phyloP scores from a whole-genome alignment of 2,113 vertebrate species.

The Apodemus sylvaticus region DNA sequence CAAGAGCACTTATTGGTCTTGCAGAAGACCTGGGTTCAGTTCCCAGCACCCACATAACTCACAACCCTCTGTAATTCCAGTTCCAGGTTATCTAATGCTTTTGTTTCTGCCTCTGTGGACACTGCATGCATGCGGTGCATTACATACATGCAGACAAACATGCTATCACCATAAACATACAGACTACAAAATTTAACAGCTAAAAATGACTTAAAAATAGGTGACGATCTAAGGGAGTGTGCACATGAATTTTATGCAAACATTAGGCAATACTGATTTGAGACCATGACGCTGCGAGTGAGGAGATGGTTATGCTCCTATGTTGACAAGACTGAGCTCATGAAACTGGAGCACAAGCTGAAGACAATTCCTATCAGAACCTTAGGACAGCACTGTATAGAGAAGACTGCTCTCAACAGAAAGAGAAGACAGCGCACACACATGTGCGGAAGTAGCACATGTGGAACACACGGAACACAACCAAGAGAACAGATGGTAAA shows the following conservation, averaged over 20 bases:
- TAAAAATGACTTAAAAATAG: neutral
- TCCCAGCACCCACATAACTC: neutral
- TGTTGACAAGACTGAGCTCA: neutral
- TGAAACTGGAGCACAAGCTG: neutral
- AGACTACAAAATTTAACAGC: neutral
- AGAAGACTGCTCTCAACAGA: neutral
- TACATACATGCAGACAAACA: neutral
- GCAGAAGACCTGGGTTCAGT: neutral
- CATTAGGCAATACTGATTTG: neutral
- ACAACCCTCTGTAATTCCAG: neutral
- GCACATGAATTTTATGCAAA: neutral
- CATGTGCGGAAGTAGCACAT: too few species aligned
- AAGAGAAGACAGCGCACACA: neutral
- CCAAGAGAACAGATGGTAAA: neutral
- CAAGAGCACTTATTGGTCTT: neutral
- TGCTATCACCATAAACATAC: neutral
- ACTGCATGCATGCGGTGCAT: neutral
- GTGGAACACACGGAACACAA: too few species aligned
- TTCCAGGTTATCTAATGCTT: neutral
- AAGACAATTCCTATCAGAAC: neutral
- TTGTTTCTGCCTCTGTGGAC: neutral
- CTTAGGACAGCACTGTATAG: neutral
- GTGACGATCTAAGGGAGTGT: neutral
- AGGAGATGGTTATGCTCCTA: neutral
- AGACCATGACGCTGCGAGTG: neutral